Base-by-base conservation (phyloP, 1,140 invertebrate species). In the Trachymyrmex cornetzi region DNA sequence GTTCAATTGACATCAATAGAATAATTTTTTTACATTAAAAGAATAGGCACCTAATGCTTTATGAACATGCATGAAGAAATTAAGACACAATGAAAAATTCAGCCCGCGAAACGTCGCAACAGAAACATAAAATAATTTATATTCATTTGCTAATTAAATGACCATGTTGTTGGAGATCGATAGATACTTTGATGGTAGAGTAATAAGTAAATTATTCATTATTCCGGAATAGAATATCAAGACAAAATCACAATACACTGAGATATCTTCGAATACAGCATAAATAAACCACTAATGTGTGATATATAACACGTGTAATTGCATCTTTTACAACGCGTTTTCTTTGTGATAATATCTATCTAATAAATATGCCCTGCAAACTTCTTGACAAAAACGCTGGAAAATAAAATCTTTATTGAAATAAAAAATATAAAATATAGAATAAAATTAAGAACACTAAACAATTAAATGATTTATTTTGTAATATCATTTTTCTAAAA, bases 191-290 rank as follows among this genome's bases (percentile, higher is more conserved):
- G 22, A 72, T 1, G 19, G 14, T 74, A 34, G 14, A n/a, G 5
- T 63, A 74, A 30, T 61, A 50, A 74, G 0, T 72, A 48, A 81
- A 48, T 84, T 75, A 84, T 74, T 34, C 38, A 61, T 50, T 74
- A 19, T 1, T 48, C 0, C 7, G 5, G 5, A 74, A 22, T 34
- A 9, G 11, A 74, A 48, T 74, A 84, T 84, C 38, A 38, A 63
- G 24, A 16, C 24, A 74, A 50, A 59, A 30, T 82, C n/a, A 59
- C 7, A 48, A 61, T 59, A 5, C 7, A 12, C 16, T 1, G 12
- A 48, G 27, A 84, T 48, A 63, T 5, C 11, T 61, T 48, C 19
- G 0, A 3, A 24, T 27, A 7, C 1, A 7, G 1, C 30, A 3
- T 16, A 55, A 80, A 44, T 57, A 2, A 30, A n/a, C 9, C 0